phyloP scores from a whole-genome alignment of 2,797 vertebrate species.

The Enteromius viviparus region DNA sequence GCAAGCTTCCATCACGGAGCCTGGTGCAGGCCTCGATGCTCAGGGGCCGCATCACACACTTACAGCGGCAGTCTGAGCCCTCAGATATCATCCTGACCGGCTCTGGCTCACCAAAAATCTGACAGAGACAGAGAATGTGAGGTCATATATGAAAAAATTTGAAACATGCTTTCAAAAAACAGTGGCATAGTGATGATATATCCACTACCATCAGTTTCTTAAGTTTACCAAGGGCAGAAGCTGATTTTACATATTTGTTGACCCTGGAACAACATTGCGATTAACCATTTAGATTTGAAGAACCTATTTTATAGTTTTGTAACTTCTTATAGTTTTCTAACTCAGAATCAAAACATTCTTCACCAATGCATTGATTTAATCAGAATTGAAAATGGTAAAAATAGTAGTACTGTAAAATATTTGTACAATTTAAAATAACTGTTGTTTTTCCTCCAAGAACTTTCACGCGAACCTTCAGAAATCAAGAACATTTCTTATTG shows the following conservation, averaged over 20 bases:
- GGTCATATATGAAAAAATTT: background rate
- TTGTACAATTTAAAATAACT: background rate
- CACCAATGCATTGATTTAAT: background rate
- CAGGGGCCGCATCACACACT: slow-evolving; percentile 95
- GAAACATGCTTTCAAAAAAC: too few species aligned
- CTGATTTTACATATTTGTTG: background rate
- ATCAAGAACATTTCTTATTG: too few species aligned
- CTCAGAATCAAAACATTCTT: too few species aligned
- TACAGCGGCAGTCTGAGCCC: slow-evolving; percentile 96
- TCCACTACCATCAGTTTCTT: background rate
- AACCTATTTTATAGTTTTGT: too few species aligned
- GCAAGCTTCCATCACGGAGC: slow-evolving; percentile 80
- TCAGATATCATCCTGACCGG: slow-evolving; percentile 95
- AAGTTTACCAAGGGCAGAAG: background rate
- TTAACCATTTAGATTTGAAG: too few species aligned
- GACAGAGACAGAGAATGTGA: slow-evolving; percentile 18
- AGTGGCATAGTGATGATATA: background rate
- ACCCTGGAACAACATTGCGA: too few species aligned
- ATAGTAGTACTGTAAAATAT: background rate
- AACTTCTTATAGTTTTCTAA: too few species aligned
- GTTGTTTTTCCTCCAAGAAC: background rate
- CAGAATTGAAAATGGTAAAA: background rate
- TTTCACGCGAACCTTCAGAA: background rate
- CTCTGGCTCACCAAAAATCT: slow-evolving; percentile 89
- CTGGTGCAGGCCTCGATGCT: slow-evolving; percentile 89